Evolutionary conservation across 2,113 vertebrate genomes (phyloP).

Genomic region (Thunnus maccoyii): DNA sequence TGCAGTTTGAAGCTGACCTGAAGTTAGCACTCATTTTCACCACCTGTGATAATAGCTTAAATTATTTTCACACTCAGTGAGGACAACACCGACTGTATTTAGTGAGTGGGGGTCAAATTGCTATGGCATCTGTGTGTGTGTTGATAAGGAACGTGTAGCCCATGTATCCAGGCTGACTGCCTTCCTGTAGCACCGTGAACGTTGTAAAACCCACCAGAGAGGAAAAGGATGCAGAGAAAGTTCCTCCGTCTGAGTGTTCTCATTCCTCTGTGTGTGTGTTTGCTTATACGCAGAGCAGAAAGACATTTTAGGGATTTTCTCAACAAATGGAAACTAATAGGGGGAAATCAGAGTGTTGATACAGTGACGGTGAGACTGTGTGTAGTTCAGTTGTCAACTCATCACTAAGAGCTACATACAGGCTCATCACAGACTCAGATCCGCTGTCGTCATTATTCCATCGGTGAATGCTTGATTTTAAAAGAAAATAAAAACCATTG

Average conservation of each 20-base stretch:
- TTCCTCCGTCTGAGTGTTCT: conserved; percentile 51
- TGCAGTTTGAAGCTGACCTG: background rate
- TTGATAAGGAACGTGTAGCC: conserved; percentile 39
- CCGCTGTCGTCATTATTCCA: too few relatives aligned
- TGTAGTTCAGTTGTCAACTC: background rate
- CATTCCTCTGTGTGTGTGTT: conserved; percentile 1
- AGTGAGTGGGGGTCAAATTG: background rate
- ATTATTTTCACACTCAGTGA: conserved; percentile 10
- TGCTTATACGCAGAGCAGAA: conserved; percentile 15
- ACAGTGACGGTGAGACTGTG: conserved; percentile 11
- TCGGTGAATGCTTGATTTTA: too few relatives aligned
- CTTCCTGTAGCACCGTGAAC: conserved; percentile 50
- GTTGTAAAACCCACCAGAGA: conserved; percentile 60
- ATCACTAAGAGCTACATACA: background rate
- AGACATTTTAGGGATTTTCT: conserved; percentile 25
- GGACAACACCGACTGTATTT: background rate
- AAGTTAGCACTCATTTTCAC: background rate
- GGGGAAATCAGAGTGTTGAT: conserved; percentile 33
- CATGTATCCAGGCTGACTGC: conserved; percentile 15
- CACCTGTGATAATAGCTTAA: background rate
- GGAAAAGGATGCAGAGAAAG: conserved; percentile 76
- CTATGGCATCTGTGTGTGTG: background rate
- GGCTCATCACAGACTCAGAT: too few relatives aligned
- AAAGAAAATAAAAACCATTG: too few relatives aligned
- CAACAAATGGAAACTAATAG: conserved; percentile 26